Percentiles rank a stretch among this genome's conserved stretches.
These are phyloP conservation scores for Dolichopus griseipennis DNA, from an alignment of 2,888 invertebrate genomes.

Conservation along the genomic window DNA sequence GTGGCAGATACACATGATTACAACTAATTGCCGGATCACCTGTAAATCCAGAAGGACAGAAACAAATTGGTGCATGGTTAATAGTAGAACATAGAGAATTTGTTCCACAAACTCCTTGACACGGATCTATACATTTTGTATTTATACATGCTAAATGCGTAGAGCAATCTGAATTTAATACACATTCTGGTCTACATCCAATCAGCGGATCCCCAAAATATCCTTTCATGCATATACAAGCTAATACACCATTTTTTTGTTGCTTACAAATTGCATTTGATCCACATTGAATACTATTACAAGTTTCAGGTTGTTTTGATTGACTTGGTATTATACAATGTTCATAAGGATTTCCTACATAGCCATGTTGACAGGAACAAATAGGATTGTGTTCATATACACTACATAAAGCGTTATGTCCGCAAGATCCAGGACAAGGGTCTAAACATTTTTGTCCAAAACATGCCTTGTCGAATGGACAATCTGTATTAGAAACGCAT, in stretches of 20 bases:
- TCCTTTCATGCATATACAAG: slow-evolving; percentile 63
- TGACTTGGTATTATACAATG: slow-evolving; percentile 54
- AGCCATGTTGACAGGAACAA: slow-evolving; percentile 58
- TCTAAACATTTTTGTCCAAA: slow-evolving; percentile 64
- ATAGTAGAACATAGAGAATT: slow-evolving; percentile 62
- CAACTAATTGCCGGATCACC: slow-evolving; percentile 72
- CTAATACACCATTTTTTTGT: slow-evolving; percentile 54
- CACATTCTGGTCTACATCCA: slow-evolving; percentile 71
- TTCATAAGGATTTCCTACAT: slow-evolving; percentile 69
- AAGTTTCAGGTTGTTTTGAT: slow-evolving; percentile 44
- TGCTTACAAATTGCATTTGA: slow-evolving; percentile 63
- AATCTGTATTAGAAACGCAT: slow-evolving; percentile 72
- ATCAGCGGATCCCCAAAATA: slow-evolving; percentile 73
- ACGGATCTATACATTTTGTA: slow-evolving; percentile 69
- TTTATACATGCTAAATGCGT: slow-evolving; percentile 64
- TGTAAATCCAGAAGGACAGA: slow-evolving; percentile 58
- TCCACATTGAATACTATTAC: slow-evolving; percentile 63
- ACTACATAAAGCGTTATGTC: slow-evolving; percentile 60
- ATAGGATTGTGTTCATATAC: slow-evolving; percentile 66
- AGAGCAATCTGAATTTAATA: slow-evolving; percentile 70
- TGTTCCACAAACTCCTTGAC: slow-evolving; percentile 64
- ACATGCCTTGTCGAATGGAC: slow-evolving; percentile 68
- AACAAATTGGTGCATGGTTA: slow-evolving; percentile 70
- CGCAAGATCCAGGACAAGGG: slow-evolving; percentile 72
- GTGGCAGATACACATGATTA: slow-evolving; percentile 46